Percentiles rank a stretch among this genome's conserved stretches.
Conservation (phyloP, 2,797 vertebrate species). For the Parauchenoglanis punctatus region DNA sequence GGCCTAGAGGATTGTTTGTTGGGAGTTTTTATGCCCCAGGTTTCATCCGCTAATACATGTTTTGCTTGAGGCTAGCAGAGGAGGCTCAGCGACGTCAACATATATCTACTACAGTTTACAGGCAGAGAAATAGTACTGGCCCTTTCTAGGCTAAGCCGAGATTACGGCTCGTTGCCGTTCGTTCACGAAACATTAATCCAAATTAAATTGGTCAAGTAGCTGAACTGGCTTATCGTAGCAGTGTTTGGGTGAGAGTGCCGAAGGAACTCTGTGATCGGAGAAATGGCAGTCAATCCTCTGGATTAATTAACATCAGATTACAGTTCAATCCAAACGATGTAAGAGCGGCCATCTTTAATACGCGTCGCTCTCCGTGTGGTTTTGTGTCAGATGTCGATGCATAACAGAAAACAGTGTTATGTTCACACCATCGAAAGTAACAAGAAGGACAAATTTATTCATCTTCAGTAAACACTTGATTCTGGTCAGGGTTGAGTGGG, state of each 20-base stretch:
- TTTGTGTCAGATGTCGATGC: neutral
- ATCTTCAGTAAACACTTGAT: neutral
- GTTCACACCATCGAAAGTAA: neutral
- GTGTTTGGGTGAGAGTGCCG: constrained; percentile 40
- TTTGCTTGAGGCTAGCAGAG: constrained; percentile 31
- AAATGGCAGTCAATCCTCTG: constrained; percentile 40
- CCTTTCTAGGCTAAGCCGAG: constrained; percentile 58
- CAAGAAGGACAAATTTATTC: neutral
- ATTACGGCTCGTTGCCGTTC: constrained; percentile 52
- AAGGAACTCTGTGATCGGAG: constrained; percentile 16
- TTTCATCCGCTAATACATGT: neutral
- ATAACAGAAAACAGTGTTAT: neutral
- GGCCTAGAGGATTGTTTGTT: neutral
- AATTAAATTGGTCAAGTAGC: constrained; percentile 59
- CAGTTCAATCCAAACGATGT: constrained; percentile 40
- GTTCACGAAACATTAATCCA: constrained; percentile 58
- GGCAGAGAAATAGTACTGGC: constrained; percentile 33
- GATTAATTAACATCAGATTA: constrained; percentile 61
- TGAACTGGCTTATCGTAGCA: constrained; percentile 54
- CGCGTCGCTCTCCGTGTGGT: too few species aligned
- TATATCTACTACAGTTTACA: constrained; percentile 49
- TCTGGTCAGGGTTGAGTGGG: neutral
- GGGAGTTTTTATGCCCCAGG: neutral
- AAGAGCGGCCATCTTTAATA: neutral
- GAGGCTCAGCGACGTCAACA: constrained; percentile 12